Conservation (phyloP, 1,140 invertebrate species). For the Homalodisca vitripennis region DNA sequence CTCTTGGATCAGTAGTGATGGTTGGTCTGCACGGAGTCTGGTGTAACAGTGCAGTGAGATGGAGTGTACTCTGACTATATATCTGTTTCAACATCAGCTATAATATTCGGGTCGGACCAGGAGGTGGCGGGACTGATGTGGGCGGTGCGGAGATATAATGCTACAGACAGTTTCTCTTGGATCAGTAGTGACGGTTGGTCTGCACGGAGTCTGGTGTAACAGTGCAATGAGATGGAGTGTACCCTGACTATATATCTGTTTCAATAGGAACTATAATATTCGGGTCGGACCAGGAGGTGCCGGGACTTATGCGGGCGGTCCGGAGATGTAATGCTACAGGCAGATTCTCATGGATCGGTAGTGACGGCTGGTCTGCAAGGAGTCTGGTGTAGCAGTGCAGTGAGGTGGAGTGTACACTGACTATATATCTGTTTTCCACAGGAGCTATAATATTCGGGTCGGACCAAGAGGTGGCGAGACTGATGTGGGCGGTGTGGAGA, state of each 20-base stretch:
- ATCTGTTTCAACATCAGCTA: conserved; percentile 84
- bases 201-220: conserved; percentile 70
- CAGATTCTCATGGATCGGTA: conserved; percentile 91
- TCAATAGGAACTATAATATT: conserved; percentile 92
- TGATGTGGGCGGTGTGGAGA: conserved; percentile 86
- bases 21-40: conserved; percentile 83
- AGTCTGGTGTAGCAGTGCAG: conserved; percentile 81
- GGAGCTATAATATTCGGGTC: conserved; percentile 95
- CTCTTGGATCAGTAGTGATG: conserved; percentile 94
- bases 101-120: conserved; percentile 95
- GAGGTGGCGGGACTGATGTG: conserved; percentile 95
- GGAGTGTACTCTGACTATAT: too few species aligned
- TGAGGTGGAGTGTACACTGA: conserved; percentile 82
- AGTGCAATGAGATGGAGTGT: conserved; percentile 84
- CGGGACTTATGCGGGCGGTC: too few species aligned
- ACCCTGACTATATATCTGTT: too few species aligned
- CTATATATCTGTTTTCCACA: conserved; percentile 82
- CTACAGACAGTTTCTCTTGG: conserved; percentile 90
- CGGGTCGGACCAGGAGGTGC: too few species aligned
- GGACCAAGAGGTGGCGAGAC: conserved; percentile 93
- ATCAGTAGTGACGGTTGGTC: conserved; percentile 95
- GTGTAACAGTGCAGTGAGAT: conserved; percentile 86
- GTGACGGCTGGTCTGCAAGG: conserved; percentile 85
- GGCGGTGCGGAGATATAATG: conserved; percentile 81
- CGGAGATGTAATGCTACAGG: conserved; percentile 83